phyloP scores from a whole-genome alignment of 2,113 vertebrate species.

The Pseudopipra pipra region DNA sequence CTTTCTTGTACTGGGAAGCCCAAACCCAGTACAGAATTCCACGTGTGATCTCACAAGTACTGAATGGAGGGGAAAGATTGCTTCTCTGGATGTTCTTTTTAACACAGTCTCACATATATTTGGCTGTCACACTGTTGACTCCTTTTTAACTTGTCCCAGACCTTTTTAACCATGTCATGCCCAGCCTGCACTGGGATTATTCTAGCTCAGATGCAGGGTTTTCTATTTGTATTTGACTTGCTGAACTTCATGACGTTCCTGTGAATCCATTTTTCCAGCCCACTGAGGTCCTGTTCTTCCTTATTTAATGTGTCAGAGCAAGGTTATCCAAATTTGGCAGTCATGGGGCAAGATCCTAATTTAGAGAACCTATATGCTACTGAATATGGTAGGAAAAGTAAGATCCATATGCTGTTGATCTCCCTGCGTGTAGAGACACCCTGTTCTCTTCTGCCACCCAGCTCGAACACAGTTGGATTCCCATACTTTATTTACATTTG shows the following conservation, averaged over 20 bases:
- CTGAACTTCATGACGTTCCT: not conserved
- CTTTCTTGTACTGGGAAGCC: not conserved
- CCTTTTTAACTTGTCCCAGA: not conserved
- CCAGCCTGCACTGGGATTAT: not conserved
- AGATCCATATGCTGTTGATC: not conserved
- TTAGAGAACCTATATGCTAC: not conserved
- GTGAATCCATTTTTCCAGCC: not conserved
- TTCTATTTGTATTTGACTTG: not conserved
- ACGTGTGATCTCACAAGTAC: not conserved
- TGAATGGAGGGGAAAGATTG: not conserved
- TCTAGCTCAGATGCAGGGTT: not conserved
- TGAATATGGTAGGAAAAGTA: not conserved
- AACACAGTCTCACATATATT: fast-evolving
- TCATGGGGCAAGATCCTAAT: not conserved
- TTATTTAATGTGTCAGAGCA: not conserved
- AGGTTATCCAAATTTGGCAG: not conserved
- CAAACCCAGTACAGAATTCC: not conserved
- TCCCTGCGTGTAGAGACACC: not conserved
- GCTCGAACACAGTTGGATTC: not conserved
- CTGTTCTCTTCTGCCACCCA: not conserved
- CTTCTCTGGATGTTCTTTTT: fast-evolving
- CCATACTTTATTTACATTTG: not conserved
- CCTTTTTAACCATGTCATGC: not conserved
- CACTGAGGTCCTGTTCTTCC: not conserved
- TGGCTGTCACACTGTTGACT: not conserved